phyloP scores from a whole-genome alignment of 2,888 invertebrate species.

The Perdita meconis region DNA sequence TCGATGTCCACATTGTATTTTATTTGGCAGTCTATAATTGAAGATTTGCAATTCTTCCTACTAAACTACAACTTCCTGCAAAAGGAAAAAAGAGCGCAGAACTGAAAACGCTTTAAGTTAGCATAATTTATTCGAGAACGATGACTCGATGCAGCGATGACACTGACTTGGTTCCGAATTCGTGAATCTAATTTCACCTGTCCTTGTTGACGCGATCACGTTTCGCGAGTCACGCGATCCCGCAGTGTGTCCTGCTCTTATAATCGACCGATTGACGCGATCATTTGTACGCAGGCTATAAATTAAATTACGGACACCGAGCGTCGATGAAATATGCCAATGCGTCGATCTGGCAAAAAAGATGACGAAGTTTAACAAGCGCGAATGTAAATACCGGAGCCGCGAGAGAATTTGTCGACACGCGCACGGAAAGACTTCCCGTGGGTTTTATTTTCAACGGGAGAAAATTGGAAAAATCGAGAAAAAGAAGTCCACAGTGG shows the following conservation, averaged over 20 bases:
- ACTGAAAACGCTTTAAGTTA: neutral
- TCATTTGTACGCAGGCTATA: slow-evolving; percentile 15
- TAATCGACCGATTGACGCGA: slow-evolving; percentile 32
- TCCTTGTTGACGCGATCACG: slow-evolving; percentile 46
- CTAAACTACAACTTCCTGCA: too few relatives aligned
- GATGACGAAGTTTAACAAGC: neutral
- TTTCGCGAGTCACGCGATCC: slow-evolving; percentile 56
- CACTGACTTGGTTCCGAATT: slow-evolving; percentile 35
- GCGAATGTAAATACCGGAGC: neutral
- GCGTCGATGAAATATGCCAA: neutral
- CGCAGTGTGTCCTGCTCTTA: slow-evolving; percentile 1
- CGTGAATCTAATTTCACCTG: slow-evolving; percentile 61
- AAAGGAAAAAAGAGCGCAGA: slow-evolving; percentile 2
- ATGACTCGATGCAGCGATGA: slow-evolving; percentile 15
- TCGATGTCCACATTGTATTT: too few relatives aligned
- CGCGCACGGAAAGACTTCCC: too few relatives aligned
- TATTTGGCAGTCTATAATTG: too few relatives aligned
- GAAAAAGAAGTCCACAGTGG: too few relatives aligned
- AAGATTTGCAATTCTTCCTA: neutral
- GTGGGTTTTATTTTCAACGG: too few relatives aligned
- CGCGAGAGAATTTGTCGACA: too few relatives aligned
- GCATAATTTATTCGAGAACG: slow-evolving; percentile 46
- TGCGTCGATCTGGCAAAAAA: neutral
- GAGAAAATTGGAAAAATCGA: too few relatives aligned
- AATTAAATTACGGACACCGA: slow-evolving; percentile 25